Evolutionary conservation across 2,888 invertebrate species (phyloP).

Genomic region (Drosophila suboccidentalis): DNA sequence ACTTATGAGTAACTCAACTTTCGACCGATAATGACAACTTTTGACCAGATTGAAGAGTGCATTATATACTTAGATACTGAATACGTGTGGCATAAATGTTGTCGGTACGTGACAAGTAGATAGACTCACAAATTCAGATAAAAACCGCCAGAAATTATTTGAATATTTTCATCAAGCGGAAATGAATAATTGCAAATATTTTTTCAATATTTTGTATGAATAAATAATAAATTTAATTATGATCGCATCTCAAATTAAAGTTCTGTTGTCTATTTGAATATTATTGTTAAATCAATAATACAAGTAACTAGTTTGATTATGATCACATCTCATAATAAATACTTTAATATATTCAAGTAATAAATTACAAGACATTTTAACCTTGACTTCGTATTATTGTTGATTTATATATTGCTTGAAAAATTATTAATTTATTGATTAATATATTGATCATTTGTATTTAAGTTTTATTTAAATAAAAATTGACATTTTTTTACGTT

Average conservation of each 20-base stretch:
- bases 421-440: background rate
- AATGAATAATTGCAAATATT: background rate
- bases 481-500: too few species aligned
- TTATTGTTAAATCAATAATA: background rate
- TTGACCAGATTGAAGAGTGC: conserved; percentile 4
- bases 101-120: conserved; percentile 11
- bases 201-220: background rate
- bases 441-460: too few species aligned
- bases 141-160: background rate
- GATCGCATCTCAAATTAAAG: background rate
- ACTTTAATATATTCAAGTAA: background rate
- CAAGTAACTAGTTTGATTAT: background rate
- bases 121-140: background rate
- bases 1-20: conserved; percentile 6
- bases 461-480: too few species aligned
- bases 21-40: conserved; percentile 14
- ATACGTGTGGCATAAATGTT: conserved; percentile 16
- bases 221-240: background rate
- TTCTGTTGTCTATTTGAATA: conserved; percentile 1
- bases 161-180: background rate
- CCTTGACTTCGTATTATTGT: background rate
- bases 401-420: background rate
- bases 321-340: background rate
- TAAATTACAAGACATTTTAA: background rate
- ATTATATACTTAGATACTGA: conserved; percentile 25